These are phyloP conservation scores for Proterorhinus semilunaris DNA, from an alignment of 2,113 vertebrate genomes.

Conservation along the genomic window DNA sequence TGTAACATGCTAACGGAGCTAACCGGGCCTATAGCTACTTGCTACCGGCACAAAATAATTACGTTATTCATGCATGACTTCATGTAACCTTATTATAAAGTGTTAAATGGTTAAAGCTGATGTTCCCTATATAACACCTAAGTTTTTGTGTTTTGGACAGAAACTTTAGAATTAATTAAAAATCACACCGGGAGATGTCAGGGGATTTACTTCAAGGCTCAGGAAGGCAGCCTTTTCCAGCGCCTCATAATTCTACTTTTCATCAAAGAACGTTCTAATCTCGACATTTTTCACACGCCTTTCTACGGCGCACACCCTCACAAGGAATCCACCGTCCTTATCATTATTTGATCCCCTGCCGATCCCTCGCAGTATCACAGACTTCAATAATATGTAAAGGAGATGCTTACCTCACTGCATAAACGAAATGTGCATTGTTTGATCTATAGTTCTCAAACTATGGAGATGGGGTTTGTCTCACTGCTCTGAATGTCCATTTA, in stretches of 20 bases:
- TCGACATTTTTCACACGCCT: constrained; percentile 52
- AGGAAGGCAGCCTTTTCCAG: constrained; percentile 43
- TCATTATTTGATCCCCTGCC: constrained; percentile 46
- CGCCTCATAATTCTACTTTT: constrained; percentile 73
- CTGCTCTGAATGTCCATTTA: too few relatives aligned
- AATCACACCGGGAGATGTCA: constrained; percentile 70
- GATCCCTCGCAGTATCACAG: constrained; percentile 31
- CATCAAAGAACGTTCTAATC: constrained; percentile 75
- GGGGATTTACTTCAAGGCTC: constrained; percentile 71
- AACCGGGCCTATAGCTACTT: too few relatives aligned
- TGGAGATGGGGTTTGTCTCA: too few relatives aligned
- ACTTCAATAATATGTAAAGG: constrained; percentile 34
- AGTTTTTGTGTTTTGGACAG: constrained; percentile 53
- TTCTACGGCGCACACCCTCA: constrained; percentile 51
- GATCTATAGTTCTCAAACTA: too few relatives aligned
- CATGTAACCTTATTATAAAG: not conserved
- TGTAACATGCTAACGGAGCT: too few relatives aligned
- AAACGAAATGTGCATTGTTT: not conserved
- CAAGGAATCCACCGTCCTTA: constrained; percentile 54
- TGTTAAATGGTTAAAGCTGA: constrained; percentile 44
- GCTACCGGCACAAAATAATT: too few relatives aligned
- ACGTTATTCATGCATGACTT: too few relatives aligned
- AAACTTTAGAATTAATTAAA: constrained; percentile 74
- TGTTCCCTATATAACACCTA: constrained; percentile 33
- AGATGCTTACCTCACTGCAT: constrained; percentile 35